These are phyloP conservation scores for Dynastes grantii DNA, from an alignment of 2,888 invertebrate species.

Conservation along the genomic window DNA sequence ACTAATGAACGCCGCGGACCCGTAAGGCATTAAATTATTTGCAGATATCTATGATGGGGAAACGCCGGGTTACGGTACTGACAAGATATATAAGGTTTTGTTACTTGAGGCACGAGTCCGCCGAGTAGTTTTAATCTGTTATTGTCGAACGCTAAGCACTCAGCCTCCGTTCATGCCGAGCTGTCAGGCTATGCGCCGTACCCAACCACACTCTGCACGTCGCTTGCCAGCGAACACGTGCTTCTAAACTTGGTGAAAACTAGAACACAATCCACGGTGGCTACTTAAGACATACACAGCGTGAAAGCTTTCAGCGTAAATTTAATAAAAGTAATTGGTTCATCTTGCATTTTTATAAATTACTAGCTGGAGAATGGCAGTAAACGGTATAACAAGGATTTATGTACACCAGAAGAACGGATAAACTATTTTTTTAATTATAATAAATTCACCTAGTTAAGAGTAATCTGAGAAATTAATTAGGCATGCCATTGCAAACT, in stretches of 20 bases:
- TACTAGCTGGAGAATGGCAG: slow-evolving; percentile 6
- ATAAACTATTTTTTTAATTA: background rate
- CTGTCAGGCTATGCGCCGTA: slow-evolving; percentile 28
- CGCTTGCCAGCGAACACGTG: slow-evolving; percentile 54
- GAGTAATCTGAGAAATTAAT: background rate
- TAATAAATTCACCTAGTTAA: background rate
- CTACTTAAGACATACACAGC: slow-evolving; percentile 37
- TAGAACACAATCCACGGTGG: slow-evolving; percentile 50
- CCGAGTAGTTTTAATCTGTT: slow-evolving; percentile 42
- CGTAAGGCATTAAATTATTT: slow-evolving; percentile 46
- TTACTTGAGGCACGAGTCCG: slow-evolving; percentile 48
- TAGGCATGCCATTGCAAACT: background rate
- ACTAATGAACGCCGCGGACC: slow-evolving; percentile 27
- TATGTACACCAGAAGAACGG: background rate
- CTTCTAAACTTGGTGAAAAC: slow-evolving; percentile 56
- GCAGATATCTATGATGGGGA: slow-evolving; percentile 36
- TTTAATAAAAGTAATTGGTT: slow-evolving; percentile 36
- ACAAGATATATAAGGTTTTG: slow-evolving; percentile 31
- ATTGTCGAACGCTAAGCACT: slow-evolving; percentile 29
- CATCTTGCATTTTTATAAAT: slow-evolving; percentile 16
- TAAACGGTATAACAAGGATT: slow-evolving; percentile 2
- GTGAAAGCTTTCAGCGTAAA: slow-evolving; percentile 48
- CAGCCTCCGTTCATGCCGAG: slow-evolving; percentile 33
- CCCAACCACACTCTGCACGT: slow-evolving; percentile 23
- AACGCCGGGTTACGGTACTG: slow-evolving; percentile 34